Evolutionary conservation across 2,113 vertebrate genomes (phyloP).

Genomic region (Callionymus lyra): DNA sequence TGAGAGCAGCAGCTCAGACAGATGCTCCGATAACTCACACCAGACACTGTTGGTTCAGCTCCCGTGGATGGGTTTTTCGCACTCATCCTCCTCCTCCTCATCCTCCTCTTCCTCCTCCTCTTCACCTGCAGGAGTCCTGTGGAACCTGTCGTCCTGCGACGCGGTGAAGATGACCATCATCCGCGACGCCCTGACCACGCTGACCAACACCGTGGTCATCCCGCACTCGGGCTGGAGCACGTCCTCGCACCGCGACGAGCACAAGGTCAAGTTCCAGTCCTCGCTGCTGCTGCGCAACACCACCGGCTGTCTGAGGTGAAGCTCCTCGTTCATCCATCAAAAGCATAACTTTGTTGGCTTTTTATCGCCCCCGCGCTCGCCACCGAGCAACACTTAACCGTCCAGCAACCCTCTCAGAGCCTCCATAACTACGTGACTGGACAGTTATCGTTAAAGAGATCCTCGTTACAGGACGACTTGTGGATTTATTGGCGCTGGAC

Average conservation of each 20-base stretch:
- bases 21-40: conserved; percentile 44
- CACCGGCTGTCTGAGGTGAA: conserved; percentile 91
- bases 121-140: conserved; percentile 77
- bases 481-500: too few species aligned
- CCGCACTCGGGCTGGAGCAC: conserved; percentile 97
- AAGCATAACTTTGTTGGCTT: background rate
- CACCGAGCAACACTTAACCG: too few species aligned
- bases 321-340: background rate
- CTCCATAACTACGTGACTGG: too few species aligned
- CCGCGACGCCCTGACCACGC: conserved; percentile 82
- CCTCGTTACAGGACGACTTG: too few species aligned
- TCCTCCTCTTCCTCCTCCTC: background rate
- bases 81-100: background rate
- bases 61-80: too few species aligned
- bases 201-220: conserved; percentile 92
- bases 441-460: too few species aligned
- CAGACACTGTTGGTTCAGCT: conserved; percentile 1
- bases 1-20: conserved; percentile 36
- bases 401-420: too few species aligned
- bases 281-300: conserved; percentile 91
- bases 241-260: conserved; percentile 79
- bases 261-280: conserved; percentile 91
- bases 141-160: conserved; percentile 96
- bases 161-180: conserved; percentile 97
- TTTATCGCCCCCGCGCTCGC: background rate